A percentile compares a stretch with the other conserved stretches of the same genome.
Conservation (phyloP, 2,888 invertebrate species). For the Neocrepidodera transversa region DNA sequence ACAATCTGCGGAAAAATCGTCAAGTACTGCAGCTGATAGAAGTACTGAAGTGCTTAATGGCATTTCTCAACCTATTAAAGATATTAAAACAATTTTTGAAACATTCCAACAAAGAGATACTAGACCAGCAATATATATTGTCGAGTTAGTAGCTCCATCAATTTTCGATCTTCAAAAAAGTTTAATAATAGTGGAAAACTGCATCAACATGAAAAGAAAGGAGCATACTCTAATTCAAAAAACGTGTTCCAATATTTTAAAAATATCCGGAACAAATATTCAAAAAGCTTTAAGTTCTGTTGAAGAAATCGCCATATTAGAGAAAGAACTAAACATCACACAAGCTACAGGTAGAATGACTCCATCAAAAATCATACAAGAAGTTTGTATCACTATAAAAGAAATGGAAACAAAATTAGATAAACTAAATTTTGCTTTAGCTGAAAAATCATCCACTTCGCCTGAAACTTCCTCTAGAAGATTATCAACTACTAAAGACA, state of each 20-base stretch:
- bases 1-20: conserved; percentile 72
- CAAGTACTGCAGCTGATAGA: conserved; percentile 70
- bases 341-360: conserved; percentile 56
- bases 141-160: conserved; percentile 66
- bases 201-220: conserved; percentile 71
- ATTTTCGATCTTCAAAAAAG: conserved; percentile 71
- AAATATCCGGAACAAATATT: conserved; percentile 66
- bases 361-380: conserved; percentile 59
- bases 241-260: conserved; percentile 72
- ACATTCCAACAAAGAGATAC: conserved; percentile 61
- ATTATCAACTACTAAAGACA: conserved; percentile 34
- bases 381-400: conserved; percentile 65
- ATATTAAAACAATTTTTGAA: conserved; percentile 69
- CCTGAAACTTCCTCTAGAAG: conserved; percentile 51
- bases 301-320: conserved; percentile 62
- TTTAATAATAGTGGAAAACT: conserved; percentile 71
- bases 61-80: conserved; percentile 68
- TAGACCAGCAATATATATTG: conserved; percentile 63
- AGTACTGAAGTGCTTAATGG: conserved; percentile 72
- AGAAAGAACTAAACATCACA: conserved; percentile 57
- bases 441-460: conserved; percentile 45
- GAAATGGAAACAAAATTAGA: conserved; percentile 66
- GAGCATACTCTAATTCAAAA: conserved; percentile 73
- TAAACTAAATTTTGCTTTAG: conserved; percentile 46
- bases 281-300: conserved; percentile 65